Conservation (phyloP, 2,888 invertebrate genomes). For the Pollenia labialis region DNA sequence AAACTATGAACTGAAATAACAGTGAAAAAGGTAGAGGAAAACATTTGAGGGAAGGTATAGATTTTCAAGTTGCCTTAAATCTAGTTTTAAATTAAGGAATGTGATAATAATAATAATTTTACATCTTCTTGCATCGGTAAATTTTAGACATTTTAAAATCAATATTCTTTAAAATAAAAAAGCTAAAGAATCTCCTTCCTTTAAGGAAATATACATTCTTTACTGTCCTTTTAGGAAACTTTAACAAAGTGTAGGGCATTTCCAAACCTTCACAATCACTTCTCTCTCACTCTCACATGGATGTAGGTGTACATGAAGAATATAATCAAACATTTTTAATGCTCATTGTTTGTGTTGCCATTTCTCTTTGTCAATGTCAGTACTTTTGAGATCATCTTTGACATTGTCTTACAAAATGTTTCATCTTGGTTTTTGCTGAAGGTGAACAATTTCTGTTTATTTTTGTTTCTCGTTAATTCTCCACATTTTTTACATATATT, state of each 20-base stretch:
- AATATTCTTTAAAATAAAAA: too few species aligned
- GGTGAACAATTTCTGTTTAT: conserved; percentile 54
- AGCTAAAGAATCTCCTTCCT: too few species aligned
- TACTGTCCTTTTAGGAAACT: too few species aligned
- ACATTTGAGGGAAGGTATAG: neutral
- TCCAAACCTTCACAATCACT: neutral
- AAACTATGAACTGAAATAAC: too few species aligned
- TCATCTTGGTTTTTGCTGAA: conserved; percentile 54
- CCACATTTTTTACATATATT: conserved; percentile 15
- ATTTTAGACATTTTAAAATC: too few species aligned
- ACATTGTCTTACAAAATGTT: conserved; percentile 63
- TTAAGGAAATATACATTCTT: too few species aligned
- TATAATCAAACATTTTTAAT: conserved; percentile 58
- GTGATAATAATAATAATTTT: too few species aligned
- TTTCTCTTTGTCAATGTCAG: conserved; percentile 63
- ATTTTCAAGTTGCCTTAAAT: too few species aligned
- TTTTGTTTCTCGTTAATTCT: conserved; percentile 10
- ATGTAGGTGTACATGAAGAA: neutral
- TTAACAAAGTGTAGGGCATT: neutral
- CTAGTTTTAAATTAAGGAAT: too few species aligned
- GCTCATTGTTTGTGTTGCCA: conserved; percentile 58
- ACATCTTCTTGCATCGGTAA: too few species aligned
- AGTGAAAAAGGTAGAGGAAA: neutral
- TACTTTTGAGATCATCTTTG: conserved; percentile 70
- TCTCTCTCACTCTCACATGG: too few species aligned